These are phyloP conservation scores for Petrocephalus zakoni DNA, from an alignment of 2,113 vertebrate species.

Conservation along the genomic window DNA sequence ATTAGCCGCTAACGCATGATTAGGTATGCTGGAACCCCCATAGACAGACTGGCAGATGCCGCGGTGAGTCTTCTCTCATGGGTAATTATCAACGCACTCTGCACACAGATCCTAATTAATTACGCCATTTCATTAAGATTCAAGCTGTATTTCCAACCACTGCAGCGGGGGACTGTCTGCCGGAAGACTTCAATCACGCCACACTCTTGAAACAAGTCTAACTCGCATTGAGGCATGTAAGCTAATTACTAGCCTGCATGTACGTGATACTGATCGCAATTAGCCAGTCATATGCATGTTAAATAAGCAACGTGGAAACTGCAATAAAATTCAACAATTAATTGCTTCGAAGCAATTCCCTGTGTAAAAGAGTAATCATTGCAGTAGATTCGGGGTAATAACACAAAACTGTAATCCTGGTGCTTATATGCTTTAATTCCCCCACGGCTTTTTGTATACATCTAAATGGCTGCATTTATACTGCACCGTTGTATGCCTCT, in stretches of 20 bases:
- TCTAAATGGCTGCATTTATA: too few relatives aligned
- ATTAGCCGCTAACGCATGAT: not conserved
- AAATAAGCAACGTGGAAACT: not conserved
- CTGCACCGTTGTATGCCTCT: too few relatives aligned
- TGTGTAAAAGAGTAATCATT: not conserved
- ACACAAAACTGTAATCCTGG: too few relatives aligned
- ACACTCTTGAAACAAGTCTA: not conserved
- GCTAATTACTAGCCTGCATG: not conserved
- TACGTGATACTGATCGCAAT: not conserved
- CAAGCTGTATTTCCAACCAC: not conserved
- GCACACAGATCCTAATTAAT: slow-evolving; percentile 29
- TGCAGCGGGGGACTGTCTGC: not conserved
- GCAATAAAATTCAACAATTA: not conserved
- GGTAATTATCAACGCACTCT: not conserved
- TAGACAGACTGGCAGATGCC: not conserved
- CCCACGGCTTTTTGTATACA: too few relatives aligned
- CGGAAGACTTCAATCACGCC: not conserved
- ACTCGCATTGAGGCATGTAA: not conserved
- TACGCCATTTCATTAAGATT: slow-evolving; percentile 5
- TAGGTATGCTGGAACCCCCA: not conserved
- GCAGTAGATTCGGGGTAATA: too few relatives aligned
- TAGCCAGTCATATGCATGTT: not conserved
- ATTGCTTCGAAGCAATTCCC: not conserved
- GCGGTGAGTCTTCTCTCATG: not conserved
- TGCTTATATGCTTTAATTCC: too few relatives aligned